Conservation (phyloP, 2,113 vertebrate genomes). For the Poecilia latipinna region DNA sequence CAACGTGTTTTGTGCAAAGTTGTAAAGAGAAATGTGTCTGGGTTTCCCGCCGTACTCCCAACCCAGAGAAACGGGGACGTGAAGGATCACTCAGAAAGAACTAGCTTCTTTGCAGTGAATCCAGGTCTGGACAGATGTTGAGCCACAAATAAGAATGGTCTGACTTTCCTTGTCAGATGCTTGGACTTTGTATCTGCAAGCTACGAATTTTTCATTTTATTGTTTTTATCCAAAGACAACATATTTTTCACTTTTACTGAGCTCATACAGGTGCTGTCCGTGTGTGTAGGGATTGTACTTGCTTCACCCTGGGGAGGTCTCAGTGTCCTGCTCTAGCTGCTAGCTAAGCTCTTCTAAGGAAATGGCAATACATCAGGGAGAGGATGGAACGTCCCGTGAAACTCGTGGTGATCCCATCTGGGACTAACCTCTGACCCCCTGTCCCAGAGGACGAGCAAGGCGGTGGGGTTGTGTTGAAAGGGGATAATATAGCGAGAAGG, state of each 20-base stretch:
- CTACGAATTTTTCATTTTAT: neutral
- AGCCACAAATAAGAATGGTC: neutral
- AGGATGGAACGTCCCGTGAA: slow-evolving; percentile 57
- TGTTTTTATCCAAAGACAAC: neutral
- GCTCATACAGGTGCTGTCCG: slow-evolving; percentile 1
- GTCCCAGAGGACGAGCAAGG: slow-evolving; percentile 29
- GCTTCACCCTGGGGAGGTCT: slow-evolving; percentile 57
- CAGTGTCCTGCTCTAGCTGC: slow-evolving; percentile 24
- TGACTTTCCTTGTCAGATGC: neutral
- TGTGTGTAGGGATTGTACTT: neutral
- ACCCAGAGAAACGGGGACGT: neutral
- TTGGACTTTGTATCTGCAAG: neutral
- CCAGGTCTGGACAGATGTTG: neutral
- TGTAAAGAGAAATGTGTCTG: neutral
- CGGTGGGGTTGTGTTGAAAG: slow-evolving; percentile 15
- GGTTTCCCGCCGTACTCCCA: neutral
- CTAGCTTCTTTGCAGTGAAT: too few relatives aligned
- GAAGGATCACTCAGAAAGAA: neutral
- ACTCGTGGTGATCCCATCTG: slow-evolving; percentile 52
- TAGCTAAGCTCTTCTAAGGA: slow-evolving; percentile 49
- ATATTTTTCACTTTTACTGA: neutral
- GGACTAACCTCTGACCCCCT: slow-evolving; percentile 60
- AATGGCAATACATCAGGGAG: slow-evolving; percentile 59
- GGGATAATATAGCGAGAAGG: slow-evolving; percentile 45
- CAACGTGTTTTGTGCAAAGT: neutral